Percentiles rank a stretch among this genome's conserved stretches.
Evolutionary conservation across 2,888 invertebrate genomes (phyloP).

Genomic region (Atethmia centrago): DNA sequence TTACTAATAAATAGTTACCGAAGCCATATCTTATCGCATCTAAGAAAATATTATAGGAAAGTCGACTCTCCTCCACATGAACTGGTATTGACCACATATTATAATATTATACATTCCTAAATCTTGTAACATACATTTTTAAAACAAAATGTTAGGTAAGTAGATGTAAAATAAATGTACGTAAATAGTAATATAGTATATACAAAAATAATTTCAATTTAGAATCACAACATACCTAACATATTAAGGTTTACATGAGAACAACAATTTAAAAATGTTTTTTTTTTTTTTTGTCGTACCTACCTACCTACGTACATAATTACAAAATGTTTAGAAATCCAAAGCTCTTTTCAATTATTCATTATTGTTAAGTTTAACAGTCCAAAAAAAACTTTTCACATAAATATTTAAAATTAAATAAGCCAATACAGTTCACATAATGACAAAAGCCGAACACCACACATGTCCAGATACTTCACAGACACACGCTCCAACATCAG

Average conservation of each 20-base stretch:
- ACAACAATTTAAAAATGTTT: no score
- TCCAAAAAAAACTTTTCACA: not conserved
- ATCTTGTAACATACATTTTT: not conserved
- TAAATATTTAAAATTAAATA: not conserved
- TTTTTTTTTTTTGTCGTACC: no score
- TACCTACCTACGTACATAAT: not conserved
- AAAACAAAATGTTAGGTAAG: not conserved
- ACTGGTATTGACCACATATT: not conserved
- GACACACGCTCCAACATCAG: constrained; percentile 4
- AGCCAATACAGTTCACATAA: constrained; percentile 16
- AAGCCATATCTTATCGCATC: constrained; percentile 52
- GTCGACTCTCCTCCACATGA: constrained; percentile 26
- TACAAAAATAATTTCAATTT: not conserved
- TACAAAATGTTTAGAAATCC: not conserved
- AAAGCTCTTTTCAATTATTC: not conserved
- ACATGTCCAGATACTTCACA: constrained; percentile 31
- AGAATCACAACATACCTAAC: constrained; percentile 14
- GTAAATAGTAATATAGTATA: not conserved
- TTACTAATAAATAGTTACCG: constrained; percentile 48
- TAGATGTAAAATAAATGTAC: not conserved
- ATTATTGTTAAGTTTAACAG: not conserved
- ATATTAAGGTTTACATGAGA: not conserved
- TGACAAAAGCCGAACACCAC: constrained; percentile 13
- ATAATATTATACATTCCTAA: not conserved
- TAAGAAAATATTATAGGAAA: constrained; percentile 32